phyloP scores from a whole-genome alignment of 2,888 invertebrate species.

The Pseudeuparius sepicola region DNA sequence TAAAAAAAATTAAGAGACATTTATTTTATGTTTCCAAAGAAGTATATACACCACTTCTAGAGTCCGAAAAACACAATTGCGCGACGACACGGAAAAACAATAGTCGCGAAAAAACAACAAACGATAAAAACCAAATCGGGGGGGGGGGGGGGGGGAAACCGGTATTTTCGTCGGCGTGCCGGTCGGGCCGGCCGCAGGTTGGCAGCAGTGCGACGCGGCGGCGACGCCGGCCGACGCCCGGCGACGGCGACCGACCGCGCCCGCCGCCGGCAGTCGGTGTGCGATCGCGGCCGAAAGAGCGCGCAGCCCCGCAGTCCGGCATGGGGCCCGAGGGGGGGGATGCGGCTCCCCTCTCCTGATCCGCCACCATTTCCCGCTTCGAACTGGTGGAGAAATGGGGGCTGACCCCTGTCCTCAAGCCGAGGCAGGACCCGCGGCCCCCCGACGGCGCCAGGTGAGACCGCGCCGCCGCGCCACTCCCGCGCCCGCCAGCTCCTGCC shows the following conservation, averaged over 20 bases:
- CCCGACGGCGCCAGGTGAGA: slow-evolving; percentile 65
- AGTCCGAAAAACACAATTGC: too few relatives aligned
- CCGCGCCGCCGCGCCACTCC: slow-evolving; percentile 25
- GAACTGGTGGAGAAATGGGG: slow-evolving; percentile 97
- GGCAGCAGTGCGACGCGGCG: slow-evolving; percentile 30
- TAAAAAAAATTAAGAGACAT: too few relatives aligned
- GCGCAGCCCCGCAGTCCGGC: slow-evolving; percentile 42
- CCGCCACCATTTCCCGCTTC: slow-evolving; percentile 94
- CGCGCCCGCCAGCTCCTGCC: slow-evolving; percentile 25
- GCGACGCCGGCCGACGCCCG: slow-evolving; percentile 33
- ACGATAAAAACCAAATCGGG: too few relatives aligned
- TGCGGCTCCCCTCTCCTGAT: slow-evolving; percentile 51
- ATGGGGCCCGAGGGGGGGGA: slow-evolving; percentile 54
- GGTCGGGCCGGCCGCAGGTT: slow-evolving; percentile 24
- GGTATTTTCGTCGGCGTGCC: slow-evolving; percentile 14
- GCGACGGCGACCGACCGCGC: slow-evolving; percentile 32
- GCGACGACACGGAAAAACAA: too few relatives aligned
- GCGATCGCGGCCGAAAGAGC: slow-evolving; percentile 39
- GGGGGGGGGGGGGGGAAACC: too few relatives aligned
- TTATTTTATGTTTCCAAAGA: too few relatives aligned
- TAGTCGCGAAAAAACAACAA: too few relatives aligned
- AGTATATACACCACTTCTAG: too few relatives aligned
- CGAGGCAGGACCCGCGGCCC: slow-evolving; percentile 88
- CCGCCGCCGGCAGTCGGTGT: slow-evolving; percentile 39
- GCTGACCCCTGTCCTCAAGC: slow-evolving; percentile 95